These are phyloP conservation scores for Panthera leo DNA, from an alignment of 2,113 vertebrate species.

Conservation along the genomic window DNA sequence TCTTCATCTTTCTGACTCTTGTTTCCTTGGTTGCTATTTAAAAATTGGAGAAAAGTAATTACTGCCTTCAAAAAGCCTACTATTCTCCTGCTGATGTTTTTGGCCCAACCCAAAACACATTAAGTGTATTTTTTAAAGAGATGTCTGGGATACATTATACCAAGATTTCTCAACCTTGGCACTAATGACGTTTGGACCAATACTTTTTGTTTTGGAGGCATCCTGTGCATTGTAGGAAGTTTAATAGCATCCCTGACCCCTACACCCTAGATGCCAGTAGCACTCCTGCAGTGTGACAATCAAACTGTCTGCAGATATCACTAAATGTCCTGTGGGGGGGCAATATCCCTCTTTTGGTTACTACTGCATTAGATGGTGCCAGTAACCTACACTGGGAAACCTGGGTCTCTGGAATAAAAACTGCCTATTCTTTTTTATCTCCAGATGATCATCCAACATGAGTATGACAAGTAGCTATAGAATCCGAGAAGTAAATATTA, in stretches of 20 bases:
- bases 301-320: background rate
- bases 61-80: background rate
- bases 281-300: background rate
- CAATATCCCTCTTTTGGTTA: background rate
- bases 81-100: background rate
- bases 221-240: background rate
- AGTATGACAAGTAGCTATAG: background rate
- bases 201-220: background rate
- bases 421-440: background rate
- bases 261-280: background rate
- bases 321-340: background rate
- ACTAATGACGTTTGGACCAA: background rate
- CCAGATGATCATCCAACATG: background rate
- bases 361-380: background rate
- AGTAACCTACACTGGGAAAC: background rate
- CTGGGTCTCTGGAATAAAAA: background rate
- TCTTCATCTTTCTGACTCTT: background rate
- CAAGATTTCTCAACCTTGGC: background rate
- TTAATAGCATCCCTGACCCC: background rate
- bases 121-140: background rate
- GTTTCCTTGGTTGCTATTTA: background rate
- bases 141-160: background rate
- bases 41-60: constrained; percentile 5
- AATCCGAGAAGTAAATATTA: background rate
- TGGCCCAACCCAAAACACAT: background rate